These are phyloP conservation scores for Drosophila burlai DNA, from an alignment of 1,140 invertebrate species.

Conservation along the genomic window DNA sequence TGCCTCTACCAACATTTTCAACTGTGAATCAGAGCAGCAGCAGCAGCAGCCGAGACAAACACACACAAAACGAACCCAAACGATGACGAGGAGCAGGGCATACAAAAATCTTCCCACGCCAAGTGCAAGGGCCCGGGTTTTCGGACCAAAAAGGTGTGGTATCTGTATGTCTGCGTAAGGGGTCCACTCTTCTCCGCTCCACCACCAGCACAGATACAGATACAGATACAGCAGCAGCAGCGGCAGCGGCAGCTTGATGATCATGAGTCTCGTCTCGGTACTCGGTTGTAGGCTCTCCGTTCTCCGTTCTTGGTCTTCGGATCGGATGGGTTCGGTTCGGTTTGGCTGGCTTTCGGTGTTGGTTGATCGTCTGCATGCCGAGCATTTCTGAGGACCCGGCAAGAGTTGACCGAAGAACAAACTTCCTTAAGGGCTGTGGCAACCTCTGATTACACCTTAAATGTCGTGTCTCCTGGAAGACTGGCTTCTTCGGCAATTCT, in stretches of 20 bases:
- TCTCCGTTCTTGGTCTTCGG: constrained; percentile 7
- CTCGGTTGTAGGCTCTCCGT: background rate
- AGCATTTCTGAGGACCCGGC: constrained; percentile 70
- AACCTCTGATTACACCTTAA: constrained; percentile 81
- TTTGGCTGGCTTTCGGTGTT: constrained; percentile 8
- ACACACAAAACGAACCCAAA: background rate
- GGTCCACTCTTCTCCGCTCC: constrained; percentile 20
- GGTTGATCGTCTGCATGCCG: constrained; percentile 72
- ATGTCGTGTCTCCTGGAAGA: constrained; percentile 58
- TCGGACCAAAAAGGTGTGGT: constrained; percentile 72
- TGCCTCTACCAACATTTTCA: constrained; percentile 36
- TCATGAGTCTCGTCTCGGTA: constrained; percentile 40
- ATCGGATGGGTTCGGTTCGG: constrained; percentile 1
- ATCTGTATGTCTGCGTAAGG: constrained; percentile 36
- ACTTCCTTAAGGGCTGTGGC: constrained; percentile 78
- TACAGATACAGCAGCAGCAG: constrained; percentile 22
- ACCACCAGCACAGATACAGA: constrained; percentile 27
- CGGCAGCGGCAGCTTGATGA: constrained; percentile 48
- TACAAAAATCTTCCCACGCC: constrained; percentile 85
- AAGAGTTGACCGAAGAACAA: constrained; percentile 36
- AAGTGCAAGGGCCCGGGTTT: constrained; percentile 74
- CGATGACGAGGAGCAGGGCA: constrained; percentile 47
- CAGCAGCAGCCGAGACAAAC: constrained; percentile 27
- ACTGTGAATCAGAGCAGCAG: constrained; percentile 79
- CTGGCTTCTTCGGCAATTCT: constrained; percentile 28